These are phyloP conservation scores for Ataeniobius toweri DNA, from an alignment of 2,797 vertebrate species.

Conservation along the genomic window DNA sequence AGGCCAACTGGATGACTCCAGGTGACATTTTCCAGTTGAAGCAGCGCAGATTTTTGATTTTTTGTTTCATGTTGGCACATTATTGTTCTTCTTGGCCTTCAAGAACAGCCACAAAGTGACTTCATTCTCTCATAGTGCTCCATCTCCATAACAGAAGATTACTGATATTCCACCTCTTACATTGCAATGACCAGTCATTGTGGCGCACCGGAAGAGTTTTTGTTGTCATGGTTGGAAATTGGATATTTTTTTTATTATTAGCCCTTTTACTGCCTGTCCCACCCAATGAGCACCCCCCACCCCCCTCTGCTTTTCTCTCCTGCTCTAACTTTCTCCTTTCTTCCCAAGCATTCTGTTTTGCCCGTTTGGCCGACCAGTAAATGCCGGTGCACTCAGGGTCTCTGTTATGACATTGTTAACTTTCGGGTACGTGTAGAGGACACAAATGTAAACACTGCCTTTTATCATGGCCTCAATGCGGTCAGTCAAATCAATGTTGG, in stretches of 20 bases:
- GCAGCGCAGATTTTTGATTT: not conserved
- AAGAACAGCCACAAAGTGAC: slow-evolving; percentile 27
- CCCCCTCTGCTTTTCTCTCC: not conserved
- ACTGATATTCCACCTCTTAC: slow-evolving; percentile 14
- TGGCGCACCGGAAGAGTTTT: slow-evolving; percentile 31
- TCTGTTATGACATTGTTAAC: slow-evolving; percentile 74
- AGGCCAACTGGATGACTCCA: slow-evolving; percentile 51
- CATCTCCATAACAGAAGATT: slow-evolving; percentile 16
- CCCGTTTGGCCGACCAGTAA: slow-evolving; percentile 56
- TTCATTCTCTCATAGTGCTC: slow-evolving; percentile 9
- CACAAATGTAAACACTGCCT: slow-evolving; percentile 60
- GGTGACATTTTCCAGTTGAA: slow-evolving; percentile 38
- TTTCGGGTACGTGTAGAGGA: slow-evolving; percentile 58
- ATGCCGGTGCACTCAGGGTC: slow-evolving; percentile 36
- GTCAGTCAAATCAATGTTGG: slow-evolving; percentile 37
- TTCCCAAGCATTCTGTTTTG: slow-evolving; percentile 48
- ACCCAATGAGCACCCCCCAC: not conserved
- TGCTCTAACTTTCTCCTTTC: slow-evolving; percentile 19
- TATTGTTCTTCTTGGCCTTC: slow-evolving; percentile 25
- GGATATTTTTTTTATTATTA: slow-evolving; percentile 5
- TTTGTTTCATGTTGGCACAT: slow-evolving; percentile 21
- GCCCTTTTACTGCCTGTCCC: slow-evolving; percentile 6
- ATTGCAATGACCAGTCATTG: slow-evolving; percentile 21
- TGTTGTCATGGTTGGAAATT: slow-evolving; percentile 23
- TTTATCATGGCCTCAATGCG: slow-evolving; percentile 56